A percentile compares a stretch with the other conserved stretches of the same genome.
phyloP scores from a whole-genome alignment of 1,140 invertebrate species.

The Proctacanthus coquilletti region DNA sequence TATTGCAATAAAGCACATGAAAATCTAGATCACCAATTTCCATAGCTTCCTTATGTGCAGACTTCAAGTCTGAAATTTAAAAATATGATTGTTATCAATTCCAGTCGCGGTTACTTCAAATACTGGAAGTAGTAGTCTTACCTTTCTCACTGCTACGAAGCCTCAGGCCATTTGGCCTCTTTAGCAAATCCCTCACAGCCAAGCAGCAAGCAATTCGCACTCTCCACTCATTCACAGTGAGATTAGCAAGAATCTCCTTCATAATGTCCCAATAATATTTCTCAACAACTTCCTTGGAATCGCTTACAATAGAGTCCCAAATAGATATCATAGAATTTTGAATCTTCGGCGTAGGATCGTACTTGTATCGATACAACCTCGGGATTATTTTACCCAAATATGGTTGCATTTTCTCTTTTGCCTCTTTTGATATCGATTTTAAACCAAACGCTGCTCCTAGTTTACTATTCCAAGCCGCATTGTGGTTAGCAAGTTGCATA shows the following conservation, averaged over 20 bases:
- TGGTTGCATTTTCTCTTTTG: constrained; percentile 63
- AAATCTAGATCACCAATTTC: constrained; percentile 8
- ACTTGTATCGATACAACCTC: constrained; percentile 74
- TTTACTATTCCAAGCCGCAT: constrained; percentile 86
- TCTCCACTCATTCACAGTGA: constrained; percentile 73
- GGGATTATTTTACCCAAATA: constrained; percentile 76
- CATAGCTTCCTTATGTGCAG: no score
- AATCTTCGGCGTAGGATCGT: constrained; percentile 81
- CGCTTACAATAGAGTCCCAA: constrained; percentile 76
- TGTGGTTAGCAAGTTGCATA: constrained; percentile 87
- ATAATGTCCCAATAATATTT: constrained; percentile 78
- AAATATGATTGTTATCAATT: neutral
- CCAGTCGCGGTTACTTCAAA: neutral
- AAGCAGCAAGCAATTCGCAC: constrained; percentile 81
- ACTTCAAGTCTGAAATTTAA: neutral
- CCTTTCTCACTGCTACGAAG: constrained; percentile 17
- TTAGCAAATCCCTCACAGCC: constrained; percentile 69
- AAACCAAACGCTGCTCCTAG: constrained; percentile 86
- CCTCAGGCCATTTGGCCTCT: constrained; percentile 30
- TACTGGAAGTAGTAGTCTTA: no score
- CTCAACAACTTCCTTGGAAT: constrained; percentile 75
- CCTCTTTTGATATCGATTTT: constrained; percentile 62
- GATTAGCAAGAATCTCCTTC: constrained; percentile 59
- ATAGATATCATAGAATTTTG: constrained; percentile 84
- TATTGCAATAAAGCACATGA: neutral